A percentile compares a stretch with the other conserved stretches of the same genome.
These are phyloP conservation scores for Conus canariensis DNA, from an alignment of 2,888 invertebrate genomes.

Conservation along the genomic window DNA sequence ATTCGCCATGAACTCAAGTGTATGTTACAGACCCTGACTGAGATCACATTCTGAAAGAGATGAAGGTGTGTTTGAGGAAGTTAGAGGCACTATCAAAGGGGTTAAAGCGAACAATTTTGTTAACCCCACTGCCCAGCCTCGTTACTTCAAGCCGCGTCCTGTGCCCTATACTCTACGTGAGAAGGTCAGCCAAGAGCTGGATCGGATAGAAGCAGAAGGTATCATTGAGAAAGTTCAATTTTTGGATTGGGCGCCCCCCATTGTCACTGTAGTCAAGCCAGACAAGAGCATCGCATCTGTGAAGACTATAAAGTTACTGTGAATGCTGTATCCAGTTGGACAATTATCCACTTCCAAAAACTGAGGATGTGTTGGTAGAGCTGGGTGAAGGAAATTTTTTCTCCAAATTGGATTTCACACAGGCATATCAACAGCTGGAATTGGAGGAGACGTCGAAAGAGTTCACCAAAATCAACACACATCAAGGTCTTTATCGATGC, in stretches of 20 bases:
- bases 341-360: slow-evolving; percentile 44
- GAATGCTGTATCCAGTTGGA: slow-evolving; percentile 20
- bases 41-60: slow-evolving; percentile 10
- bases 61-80: slow-evolving; percentile 43
- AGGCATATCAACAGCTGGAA: slow-evolving; percentile 56
- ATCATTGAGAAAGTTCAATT: slow-evolving; percentile 48
- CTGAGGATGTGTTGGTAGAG: slow-evolving; percentile 46
- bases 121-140: slow-evolving; percentile 15
- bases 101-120: slow-evolving; percentile 36
- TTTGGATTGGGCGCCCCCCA: slow-evolving; percentile 54
- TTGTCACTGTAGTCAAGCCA: slow-evolving; percentile 52
- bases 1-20: slow-evolving; percentile 1
- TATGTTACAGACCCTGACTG: neutral
- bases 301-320: slow-evolving; percentile 42
- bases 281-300: slow-evolving; percentile 36
- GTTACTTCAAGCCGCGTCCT: slow-evolving; percentile 47
- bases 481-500: slow-evolving; percentile 54
- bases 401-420: slow-evolving; percentile 54
- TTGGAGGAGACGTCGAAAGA: slow-evolving; percentile 51
- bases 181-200: slow-evolving; percentile 42
- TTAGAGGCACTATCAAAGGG: slow-evolving; percentile 38
- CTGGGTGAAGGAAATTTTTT: slow-evolving; percentile 47
- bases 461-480: slow-evolving; percentile 55
- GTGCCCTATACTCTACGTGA: slow-evolving; percentile 45
- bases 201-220: slow-evolving; percentile 43